A percentile compares a stretch with the other conserved stretches of the same genome.
Conservation (phyloP, 2,113 vertebrate genomes). For the Passer domesticus region DNA sequence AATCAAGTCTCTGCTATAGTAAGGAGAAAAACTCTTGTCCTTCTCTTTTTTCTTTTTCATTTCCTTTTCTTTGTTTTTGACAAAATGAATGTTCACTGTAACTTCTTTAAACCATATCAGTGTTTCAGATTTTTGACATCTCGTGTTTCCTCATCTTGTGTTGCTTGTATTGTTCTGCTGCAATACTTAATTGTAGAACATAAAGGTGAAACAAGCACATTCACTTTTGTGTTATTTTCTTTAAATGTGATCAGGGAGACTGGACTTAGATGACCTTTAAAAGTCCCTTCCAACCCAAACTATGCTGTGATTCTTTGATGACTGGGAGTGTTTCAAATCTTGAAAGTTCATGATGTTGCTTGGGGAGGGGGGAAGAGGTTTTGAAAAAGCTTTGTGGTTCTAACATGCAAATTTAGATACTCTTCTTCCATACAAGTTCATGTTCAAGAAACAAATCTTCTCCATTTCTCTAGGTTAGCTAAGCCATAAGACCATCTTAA, state of each 20-base stretch:
- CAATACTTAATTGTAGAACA: background rate
- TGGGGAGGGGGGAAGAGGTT: accelerated
- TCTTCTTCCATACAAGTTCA: background rate
- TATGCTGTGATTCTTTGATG: background rate
- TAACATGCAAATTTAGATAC: background rate
- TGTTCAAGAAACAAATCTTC: background rate
- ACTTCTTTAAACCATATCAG: background rate
- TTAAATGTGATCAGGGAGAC: background rate
- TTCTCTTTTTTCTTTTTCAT: background rate
- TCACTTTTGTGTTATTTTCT: background rate
- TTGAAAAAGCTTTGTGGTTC: background rate
- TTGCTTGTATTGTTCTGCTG: background rate
- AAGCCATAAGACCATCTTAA: background rate
- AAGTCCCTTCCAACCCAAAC: background rate
- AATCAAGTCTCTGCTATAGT: constrained; percentile 90
- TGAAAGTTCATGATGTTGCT: background rate
- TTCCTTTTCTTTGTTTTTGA: background rate
- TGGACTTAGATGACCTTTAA: background rate
- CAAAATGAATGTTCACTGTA: background rate
- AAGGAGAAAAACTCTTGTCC: constrained; percentile 57
- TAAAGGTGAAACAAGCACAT: background rate
- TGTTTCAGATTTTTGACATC: background rate
- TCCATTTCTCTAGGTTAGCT: background rate
- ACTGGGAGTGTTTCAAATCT: background rate
- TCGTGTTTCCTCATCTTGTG: background rate